Evolutionary conservation across 1,140 invertebrate genomes (phyloP).

Genomic region (Brachionus asplanchnoidis): DNA sequence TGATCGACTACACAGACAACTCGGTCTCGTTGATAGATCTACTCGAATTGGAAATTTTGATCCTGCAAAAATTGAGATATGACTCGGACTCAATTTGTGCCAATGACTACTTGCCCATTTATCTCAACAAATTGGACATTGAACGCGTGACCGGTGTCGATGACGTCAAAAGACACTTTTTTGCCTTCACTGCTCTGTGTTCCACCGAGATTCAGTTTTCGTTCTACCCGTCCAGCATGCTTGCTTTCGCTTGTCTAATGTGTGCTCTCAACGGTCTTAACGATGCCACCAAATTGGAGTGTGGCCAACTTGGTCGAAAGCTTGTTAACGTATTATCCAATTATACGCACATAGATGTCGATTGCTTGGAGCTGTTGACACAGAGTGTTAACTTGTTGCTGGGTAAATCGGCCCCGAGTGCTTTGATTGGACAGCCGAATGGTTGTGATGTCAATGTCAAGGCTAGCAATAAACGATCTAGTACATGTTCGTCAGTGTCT

Average conservation of each 20-base stretch:
- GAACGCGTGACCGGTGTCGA: not conserved
- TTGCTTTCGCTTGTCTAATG: slow-evolving; percentile 62
- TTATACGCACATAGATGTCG: not conserved
- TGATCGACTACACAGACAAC: slow-evolving; percentile 84
- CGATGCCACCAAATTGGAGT: not conserved
- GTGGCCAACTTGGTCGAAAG: not conserved
- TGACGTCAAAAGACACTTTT: not conserved
- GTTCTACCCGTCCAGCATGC: slow-evolving; percentile 76
- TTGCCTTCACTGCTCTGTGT: not conserved
- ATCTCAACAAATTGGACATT: not conserved
- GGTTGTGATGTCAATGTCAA: not conserved
- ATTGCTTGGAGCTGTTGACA: not conserved
- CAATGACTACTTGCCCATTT: slow-evolving; percentile 61
- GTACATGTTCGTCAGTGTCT: not conserved
- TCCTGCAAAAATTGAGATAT: slow-evolving; percentile 73
- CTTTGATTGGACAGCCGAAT: not conserved
- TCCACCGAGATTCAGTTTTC: slow-evolving; percentile 65
- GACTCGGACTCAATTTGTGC: slow-evolving; percentile 73
- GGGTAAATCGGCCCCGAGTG: not conserved
- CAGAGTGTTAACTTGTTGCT: not conserved
- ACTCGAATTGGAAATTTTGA: slow-evolving; percentile 74
- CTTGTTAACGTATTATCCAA: not conserved
- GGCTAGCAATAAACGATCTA: not conserved
- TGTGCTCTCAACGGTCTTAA: not conserved
- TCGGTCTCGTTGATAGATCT: slow-evolving; percentile 76